Base-by-base conservation (phyloP, 2,888 invertebrate species). In the Lasioglossum morio region DNA sequence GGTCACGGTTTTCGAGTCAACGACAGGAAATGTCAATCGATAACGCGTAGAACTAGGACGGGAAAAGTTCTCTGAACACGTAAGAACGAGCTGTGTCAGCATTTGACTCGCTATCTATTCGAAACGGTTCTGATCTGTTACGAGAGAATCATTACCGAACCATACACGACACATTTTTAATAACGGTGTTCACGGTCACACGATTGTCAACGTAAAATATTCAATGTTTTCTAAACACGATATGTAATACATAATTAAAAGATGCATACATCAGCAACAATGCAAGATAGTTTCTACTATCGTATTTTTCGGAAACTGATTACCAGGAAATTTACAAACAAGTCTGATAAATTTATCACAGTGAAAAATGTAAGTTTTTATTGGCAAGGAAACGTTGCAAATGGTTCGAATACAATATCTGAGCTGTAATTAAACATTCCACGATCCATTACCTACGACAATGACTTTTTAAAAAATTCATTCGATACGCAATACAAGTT, bases 1-100 rank as follows among this genome's bases (percentile, higher is more conserved):
- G 73, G 77, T 74, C 72, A 66, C 66, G 72, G 80, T 66, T 72
- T 63, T 66, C 40, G 14, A 72, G n/a, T 82, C 66, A 79, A 79
- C 48, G 46, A n/a, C 60, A 72, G 79, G 46, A 84, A 75, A 82
- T 30, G 60, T 79, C 19, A 30, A 48, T 19, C n/a, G 57, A 34
- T 69, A 72, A 12, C 30, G 14, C 10, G 37, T 37, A 34, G 19
- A 27, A 48, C 4, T 30, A 10, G 14, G 4, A 37, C 30, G 72
- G 40, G 43, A 79, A 66, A 80, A 80, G 34, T 70, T 70, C 8
- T n/a, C 2, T 40, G 8, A 19, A 16, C 3, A 63, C 8, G 74
- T 19, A 3, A 0, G 27, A 7, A 19, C 23, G 19, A 53, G n/a
- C 16, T 43, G 16, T 57, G 27, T n/a, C 19, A 46, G 7, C 7